Evolutionary conservation across 2,888 invertebrate species (phyloP).

Genomic region (Synanthedon tipuliformis): DNA sequence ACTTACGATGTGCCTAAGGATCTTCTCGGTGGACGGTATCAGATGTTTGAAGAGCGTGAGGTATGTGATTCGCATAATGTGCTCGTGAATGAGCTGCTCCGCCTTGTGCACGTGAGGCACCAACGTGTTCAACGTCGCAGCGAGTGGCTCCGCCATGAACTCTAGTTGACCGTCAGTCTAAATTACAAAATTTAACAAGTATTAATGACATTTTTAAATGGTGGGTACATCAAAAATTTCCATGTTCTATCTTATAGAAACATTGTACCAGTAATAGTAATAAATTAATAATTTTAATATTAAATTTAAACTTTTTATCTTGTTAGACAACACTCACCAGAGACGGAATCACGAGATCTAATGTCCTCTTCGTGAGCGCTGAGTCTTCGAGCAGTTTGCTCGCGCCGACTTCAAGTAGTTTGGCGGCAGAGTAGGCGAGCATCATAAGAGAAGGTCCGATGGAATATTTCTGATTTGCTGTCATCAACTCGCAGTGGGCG

Average conservation of each 20-base stretch:
- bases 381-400: slow-evolving; percentile 67
- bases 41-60: slow-evolving; percentile 50
- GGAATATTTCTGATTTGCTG: slow-evolving; percentile 45
- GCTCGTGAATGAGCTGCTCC: slow-evolving; percentile 56
- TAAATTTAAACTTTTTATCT: not conserved
- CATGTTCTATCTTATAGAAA: no score
- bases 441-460: slow-evolving; percentile 54
- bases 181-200: not conserved
- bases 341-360: slow-evolving; percentile 80
- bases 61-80: slow-evolving; percentile 55
- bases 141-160: slow-evolving; percentile 54
- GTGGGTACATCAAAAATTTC: not conserved
- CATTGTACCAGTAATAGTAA: no score
- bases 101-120: slow-evolving; percentile 44
- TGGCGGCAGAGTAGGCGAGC: slow-evolving; percentile 55
- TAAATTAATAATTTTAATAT: not conserved
- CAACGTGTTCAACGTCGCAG: slow-evolving; percentile 40
- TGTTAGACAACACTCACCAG: slow-evolving; percentile 50
- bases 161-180: slow-evolving; percentile 62
- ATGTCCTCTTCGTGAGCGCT: slow-evolving; percentile 72
- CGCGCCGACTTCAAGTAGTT: slow-evolving; percentile 51
- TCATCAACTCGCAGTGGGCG: slow-evolving; percentile 56
- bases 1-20: slow-evolving; percentile 48
- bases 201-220: not conserved
- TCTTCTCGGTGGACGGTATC: slow-evolving; percentile 56